phyloP scores from a whole-genome alignment of 2,797 vertebrate species.

The Scolopax rusticola region DNA sequence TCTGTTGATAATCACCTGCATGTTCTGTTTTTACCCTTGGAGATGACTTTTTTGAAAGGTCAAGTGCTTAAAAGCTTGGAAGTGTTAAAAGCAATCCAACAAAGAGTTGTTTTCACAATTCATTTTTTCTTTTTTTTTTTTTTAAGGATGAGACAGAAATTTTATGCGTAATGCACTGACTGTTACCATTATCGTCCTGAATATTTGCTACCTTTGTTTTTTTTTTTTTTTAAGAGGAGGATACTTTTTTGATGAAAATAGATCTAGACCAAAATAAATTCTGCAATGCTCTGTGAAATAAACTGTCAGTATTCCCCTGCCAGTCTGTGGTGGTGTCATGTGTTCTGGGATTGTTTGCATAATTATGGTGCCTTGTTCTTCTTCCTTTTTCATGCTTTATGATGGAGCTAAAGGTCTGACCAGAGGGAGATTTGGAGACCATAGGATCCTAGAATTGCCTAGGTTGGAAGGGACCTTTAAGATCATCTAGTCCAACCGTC shows the following conservation, averaged over 20 bases:
- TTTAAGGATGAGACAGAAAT: neutral
- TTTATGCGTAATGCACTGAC: slow-evolving; percentile 28
- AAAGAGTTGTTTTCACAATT: neutral
- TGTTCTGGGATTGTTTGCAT: neutral
- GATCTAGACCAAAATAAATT: slow-evolving; percentile 18
- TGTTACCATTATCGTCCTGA: neutral
- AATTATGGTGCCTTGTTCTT: neutral
- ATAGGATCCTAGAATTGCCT: too few relatives aligned
- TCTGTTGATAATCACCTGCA: slow-evolving; percentile 39
- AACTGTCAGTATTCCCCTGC: slow-evolving; percentile 51
- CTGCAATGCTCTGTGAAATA: slow-evolving; percentile 51
- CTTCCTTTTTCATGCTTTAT: fast-evolving
- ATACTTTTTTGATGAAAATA: slow-evolving; percentile 43
- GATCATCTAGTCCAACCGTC: too few relatives aligned
- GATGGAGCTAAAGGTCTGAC: neutral
- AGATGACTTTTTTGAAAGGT: neutral
- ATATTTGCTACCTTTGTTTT: neutral
- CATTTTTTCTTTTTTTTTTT: neutral
- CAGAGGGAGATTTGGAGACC: neutral
- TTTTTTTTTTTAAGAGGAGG: neutral
- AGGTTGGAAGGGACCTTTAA: too few relatives aligned
- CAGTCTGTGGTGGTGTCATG: neutral
- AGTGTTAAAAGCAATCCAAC: neutral
- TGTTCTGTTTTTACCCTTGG: slow-evolving; percentile 24
- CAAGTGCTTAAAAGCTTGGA: slow-evolving; percentile 23